phyloP scores from a whole-genome alignment of 1,140 invertebrate genomes.

The Oryzaephilus surinamensis region DNA sequence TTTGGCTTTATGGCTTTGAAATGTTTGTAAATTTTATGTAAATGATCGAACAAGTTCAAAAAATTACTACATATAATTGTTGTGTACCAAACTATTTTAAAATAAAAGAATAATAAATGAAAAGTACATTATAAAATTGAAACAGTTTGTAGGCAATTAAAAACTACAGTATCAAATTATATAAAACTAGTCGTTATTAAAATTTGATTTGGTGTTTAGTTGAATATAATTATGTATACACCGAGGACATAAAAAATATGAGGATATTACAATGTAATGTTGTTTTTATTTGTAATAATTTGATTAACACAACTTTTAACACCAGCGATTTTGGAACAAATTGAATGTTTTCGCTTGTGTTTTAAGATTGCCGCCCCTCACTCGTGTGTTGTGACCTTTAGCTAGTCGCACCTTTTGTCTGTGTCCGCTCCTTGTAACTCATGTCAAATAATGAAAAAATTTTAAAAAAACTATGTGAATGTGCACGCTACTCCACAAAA shows the following conservation, averaged over 20 bases:
- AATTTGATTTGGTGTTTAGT: background rate
- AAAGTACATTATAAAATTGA: too few species aligned
- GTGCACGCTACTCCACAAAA: slow-evolving; percentile 22
- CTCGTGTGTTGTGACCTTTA: slow-evolving; percentile 36
- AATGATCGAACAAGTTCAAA: too few species aligned
- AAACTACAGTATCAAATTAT: too few species aligned
- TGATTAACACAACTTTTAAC: slow-evolving; percentile 11
- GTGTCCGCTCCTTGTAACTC: slow-evolving; percentile 30
- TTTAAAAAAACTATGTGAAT: slow-evolving; percentile 10
- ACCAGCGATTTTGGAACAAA: slow-evolving; percentile 10
- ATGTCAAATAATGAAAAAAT: slow-evolving; percentile 9
- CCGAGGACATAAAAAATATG: too few species aligned
- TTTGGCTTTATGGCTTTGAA: too few species aligned
- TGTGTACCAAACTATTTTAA: too few species aligned
- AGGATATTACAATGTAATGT: too few species aligned
- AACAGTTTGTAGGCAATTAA: too few species aligned
- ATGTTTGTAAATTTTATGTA: too few species aligned
- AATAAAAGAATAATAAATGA: too few species aligned
- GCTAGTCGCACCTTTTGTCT: slow-evolving; percentile 29
- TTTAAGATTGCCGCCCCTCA: slow-evolving; percentile 25
- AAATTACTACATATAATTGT: too few species aligned
- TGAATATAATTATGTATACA: background rate
- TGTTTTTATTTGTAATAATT: background rate
- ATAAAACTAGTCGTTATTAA: background rate
- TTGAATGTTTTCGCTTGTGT: slow-evolving; percentile 15